Base-by-base conservation (phyloP, 2,797 vertebrate species). In the Enteromius treurensis region DNA sequence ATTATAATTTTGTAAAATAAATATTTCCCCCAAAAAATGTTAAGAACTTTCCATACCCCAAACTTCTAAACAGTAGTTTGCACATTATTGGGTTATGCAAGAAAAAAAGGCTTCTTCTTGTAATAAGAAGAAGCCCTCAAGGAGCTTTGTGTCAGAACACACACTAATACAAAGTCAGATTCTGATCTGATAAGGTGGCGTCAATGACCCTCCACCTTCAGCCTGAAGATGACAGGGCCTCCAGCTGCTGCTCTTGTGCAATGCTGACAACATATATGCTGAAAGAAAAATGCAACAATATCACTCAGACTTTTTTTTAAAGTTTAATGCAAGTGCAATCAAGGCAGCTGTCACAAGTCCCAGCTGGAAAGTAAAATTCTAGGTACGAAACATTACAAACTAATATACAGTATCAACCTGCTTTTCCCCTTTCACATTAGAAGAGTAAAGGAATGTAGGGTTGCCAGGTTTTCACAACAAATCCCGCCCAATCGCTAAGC, bases 231-330 rank as follows among this genome's bases (percentile, higher is more conserved):
- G 37, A 51, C 19, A 10, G 26, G 19, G 64, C 49, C 73, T 77
- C 53, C 26, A 77, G 74, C 74, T 45, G 64, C 21, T 49, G 65
- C 47, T 68, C 62, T 45, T 40, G 23, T 37, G 34, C 49, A 82
- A 69, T 15, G n/a, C 51, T 60, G 34, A 55, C 14, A 80, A 84
- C 42, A 23, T 47, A 23, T 26, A n/a, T 13, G 14, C 11, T 74
- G 14, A 74, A 37, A 51, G 92, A 92, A 90, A 86, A 84, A 74
- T 65, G 51, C 80, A 77, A 86, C 89, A 91, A 92, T 88, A 92
- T 94, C 92, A 93, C 79, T 84, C 77, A 29, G 11, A 34, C 4
- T 34, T 23, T 10, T 51, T 19, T 19, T 45, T 45, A 0, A 7
- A 6, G 26, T 51, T 51, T 2, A 73, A 49, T 73, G 26, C 23